A percentile compares a stretch with the other conserved stretches of the same genome.
phyloP scores from a whole-genome alignment of 2,113 vertebrate genomes.

The Lasiurus borealis region DNA sequence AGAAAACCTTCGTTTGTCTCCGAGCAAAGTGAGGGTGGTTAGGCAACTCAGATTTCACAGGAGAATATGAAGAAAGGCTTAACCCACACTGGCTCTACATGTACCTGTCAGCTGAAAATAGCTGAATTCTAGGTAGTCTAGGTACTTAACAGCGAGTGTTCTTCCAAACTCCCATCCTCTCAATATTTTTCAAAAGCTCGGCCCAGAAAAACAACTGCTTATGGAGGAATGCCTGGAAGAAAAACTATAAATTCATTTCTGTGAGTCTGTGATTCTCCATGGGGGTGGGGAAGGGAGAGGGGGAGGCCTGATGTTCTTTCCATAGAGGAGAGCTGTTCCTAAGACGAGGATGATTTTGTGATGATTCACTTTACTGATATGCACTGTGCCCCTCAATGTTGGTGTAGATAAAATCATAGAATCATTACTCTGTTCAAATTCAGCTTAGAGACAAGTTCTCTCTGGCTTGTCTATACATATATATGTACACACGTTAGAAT shows the following conservation, averaged over 20 bases:
- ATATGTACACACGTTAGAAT: neutral
- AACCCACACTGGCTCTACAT: neutral
- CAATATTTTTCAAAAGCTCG: constrained; percentile 44
- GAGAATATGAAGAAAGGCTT: neutral
- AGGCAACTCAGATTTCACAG: neutral
- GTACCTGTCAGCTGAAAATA: constrained; percentile 27
- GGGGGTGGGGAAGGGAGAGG: neutral
- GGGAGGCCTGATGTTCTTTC: neutral
- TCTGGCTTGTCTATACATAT: neutral
- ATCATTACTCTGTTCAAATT: neutral
- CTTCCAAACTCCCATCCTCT: constrained; percentile 34
- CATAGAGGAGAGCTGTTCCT: neutral
- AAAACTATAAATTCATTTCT: neutral
- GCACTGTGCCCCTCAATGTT: neutral
- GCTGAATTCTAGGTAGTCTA: neutral
- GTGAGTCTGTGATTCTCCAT: constrained; percentile 11
- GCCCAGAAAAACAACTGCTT: constrained; percentile 36
- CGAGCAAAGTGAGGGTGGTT: neutral
- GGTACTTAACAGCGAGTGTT: neutral
- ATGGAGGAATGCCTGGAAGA: neutral
- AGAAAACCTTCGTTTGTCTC: constrained; percentile 22
- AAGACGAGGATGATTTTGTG: neutral
- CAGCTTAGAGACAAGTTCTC: neutral
- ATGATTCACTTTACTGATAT: neutral
- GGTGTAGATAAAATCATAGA: neutral